Conservation (phyloP, 2,113 vertebrate species). For the Peromyscus californicus region DNA sequence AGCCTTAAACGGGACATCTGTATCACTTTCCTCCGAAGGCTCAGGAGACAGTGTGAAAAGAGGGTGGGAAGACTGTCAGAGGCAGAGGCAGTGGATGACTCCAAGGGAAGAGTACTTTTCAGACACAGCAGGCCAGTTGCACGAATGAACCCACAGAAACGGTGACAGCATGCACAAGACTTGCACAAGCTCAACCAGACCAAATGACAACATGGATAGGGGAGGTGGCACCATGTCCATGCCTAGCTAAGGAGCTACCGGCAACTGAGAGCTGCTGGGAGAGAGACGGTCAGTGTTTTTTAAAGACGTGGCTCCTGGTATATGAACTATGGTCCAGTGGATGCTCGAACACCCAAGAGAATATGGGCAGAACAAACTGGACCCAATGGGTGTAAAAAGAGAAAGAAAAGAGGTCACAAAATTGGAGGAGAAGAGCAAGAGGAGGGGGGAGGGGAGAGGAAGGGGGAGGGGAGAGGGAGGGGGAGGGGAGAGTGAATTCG, state of each 20-base stretch:
- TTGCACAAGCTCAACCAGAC: background rate
- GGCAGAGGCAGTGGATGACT: too few species aligned
- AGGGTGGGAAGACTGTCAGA: background rate
- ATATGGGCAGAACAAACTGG: background rate
- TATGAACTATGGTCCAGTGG: background rate
- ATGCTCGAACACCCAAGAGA: background rate
- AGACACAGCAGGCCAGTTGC: background rate
- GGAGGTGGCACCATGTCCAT: background rate
- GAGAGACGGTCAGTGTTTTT: background rate
- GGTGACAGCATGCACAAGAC: background rate
- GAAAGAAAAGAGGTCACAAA: background rate
- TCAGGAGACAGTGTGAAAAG: too few species aligned
- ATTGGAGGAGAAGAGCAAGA: background rate
- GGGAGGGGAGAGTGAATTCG: too few species aligned
- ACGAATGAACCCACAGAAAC: background rate
- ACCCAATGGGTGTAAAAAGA: background rate
- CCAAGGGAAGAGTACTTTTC: background rate
- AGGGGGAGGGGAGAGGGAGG: too few species aligned
- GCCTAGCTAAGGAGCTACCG: background rate
- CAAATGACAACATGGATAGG: background rate
- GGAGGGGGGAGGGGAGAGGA: too few species aligned
- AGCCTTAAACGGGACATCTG: background rate
- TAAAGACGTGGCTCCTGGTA: background rate
- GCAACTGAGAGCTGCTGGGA: background rate
- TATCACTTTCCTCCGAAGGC: background rate